Conservation (phyloP, 2,888 invertebrate species). For the Phragmatobia fuliginosa region DNA sequence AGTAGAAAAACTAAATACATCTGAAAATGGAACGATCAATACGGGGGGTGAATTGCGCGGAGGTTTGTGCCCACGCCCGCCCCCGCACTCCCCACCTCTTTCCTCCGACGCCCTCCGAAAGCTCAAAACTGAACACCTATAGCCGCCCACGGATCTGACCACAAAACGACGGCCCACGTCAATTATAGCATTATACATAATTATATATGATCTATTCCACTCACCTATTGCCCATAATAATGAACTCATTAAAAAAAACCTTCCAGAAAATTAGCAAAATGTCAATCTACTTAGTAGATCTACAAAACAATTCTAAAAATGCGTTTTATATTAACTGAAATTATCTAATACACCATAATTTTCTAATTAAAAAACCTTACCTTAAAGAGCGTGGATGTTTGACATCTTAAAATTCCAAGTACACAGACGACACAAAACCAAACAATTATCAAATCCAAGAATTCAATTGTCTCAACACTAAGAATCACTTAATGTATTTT, state of each 20-base stretch:
- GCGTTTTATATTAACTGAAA: neutral
- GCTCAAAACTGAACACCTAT: conserved; percentile 69
- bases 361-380: conserved; percentile 20
- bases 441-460: conserved; percentile 18
- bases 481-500: conserved; percentile 39
- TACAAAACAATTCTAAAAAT: neutral
- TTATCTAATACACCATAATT: neutral
- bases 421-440: conserved; percentile 25
- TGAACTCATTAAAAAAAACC: neutral
- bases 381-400: conserved; percentile 33
- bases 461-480: conserved; percentile 29
- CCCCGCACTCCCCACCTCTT: conserved; percentile 51
- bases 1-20: conserved; percentile 67
- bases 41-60: conserved; percentile 74
- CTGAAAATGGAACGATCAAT: conserved; percentile 81
- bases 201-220: neutral
- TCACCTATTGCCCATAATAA: neutral
- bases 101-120: conserved; percentile 55
- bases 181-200: conserved; percentile 24
- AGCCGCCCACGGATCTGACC: conserved; percentile 71
- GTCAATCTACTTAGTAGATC: neutral
- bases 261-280: too few relatives aligned
- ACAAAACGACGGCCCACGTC: conserved; percentile 58
- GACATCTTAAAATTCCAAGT: conserved; percentile 29
- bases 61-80: conserved; percentile 69